Base-by-base conservation (phyloP, 2,888 invertebrate species). In the Elysia crispata region DNA sequence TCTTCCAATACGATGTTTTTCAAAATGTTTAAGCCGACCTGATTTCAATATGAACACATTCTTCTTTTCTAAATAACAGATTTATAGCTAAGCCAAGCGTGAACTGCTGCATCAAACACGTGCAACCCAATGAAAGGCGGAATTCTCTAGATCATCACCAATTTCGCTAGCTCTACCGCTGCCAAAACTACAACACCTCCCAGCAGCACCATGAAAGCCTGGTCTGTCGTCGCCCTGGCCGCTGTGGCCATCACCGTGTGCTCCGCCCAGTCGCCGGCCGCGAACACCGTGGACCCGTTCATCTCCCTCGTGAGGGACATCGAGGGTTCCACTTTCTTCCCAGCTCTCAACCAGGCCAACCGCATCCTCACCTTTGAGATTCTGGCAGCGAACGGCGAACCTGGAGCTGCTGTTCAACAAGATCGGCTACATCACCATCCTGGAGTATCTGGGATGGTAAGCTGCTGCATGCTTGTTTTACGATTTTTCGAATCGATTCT, bases 341-440 rank as follows among this genome's bases (percentile, higher is more conserved):
- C 20, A 28, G 62, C 15, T 5, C 73, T 79, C 5, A 54, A 31
- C 13, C 31, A 54, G 6, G 33, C 15, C n/a, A n/a, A 75, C 49
- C 13, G 78, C 28, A 28, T 78, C 30, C 64, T 78, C 30, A 78
- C 79, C 31, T 80, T 76, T n/a, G 79, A 76, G 69, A 76, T 80
- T 49, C 75, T 80, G 60, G 49, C 79, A 1, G 79, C 76, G 75
- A 60, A 80, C 79, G 31, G 20, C n/a, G n/a, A 69, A 76, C 70
- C 62, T 80, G 75, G 67, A 67, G 11, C 49, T 25, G 15, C 75
- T 80, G 11, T 49, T 76, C 54, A 54, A 75, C 60, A 54, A 69
- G 8, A 31, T 80, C 25, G 79, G 79, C 60, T 80, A 80, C 75
- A 30, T 75, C 30, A 31, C 57, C 20, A 25, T 80, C 18, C 49